Base-by-base conservation (phyloP, 53 echinoderm and acorn worm genomes). In the Hippasteria phrygiana region DNA sequence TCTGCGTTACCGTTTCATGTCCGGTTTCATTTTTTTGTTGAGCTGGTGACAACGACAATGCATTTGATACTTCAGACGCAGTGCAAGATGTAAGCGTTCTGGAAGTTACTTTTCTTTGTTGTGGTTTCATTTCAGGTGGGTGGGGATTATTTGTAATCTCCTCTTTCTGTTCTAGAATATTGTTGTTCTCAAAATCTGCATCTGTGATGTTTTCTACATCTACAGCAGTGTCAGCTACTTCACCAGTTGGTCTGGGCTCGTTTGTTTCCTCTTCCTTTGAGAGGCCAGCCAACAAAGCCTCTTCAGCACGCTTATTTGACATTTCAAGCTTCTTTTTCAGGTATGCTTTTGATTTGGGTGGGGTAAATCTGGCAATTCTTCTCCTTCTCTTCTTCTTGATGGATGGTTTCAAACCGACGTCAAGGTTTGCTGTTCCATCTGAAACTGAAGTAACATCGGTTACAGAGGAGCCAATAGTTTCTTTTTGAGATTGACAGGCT, bases 161-260 rank as follows among this genome's bases (percentile, higher is more conserved):
- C 38, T 85, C 85, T 39, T 85, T 85, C n/a, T 38, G 40, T 11
- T 71, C 85, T 10, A 42, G 71, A 33, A 85, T 48, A 36, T 85
- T 85, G 54, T 85, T 85, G 85, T 85, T 85, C 47, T 85, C 71
- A 51, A 85, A 20, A 34, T 85, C 85, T 35, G 85, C 85, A 38
- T 70, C 85, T 48, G 33, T 71, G 34, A 53, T 71, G 37, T 37
- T 36, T 3, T 71, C 66, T 8, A 18, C 20, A n/a, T 24, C 14
- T 71, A 46, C 67, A 12, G 35, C 43, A 1, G 32, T 37, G 9
- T 46, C 20, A 17, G 34, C 70, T 13, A 51, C 50, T 33, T 50
- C 40, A 0, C 26, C 53, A 0, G 24, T n/a, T 43, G 20, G 65
- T n/a, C 38, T 51, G 0, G 85, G 0, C 67, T 50, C 33, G 45